Evolutionary conservation across 1,140 invertebrate genomes (phyloP).

Genomic region (Belonocnema kinseyi): DNA sequence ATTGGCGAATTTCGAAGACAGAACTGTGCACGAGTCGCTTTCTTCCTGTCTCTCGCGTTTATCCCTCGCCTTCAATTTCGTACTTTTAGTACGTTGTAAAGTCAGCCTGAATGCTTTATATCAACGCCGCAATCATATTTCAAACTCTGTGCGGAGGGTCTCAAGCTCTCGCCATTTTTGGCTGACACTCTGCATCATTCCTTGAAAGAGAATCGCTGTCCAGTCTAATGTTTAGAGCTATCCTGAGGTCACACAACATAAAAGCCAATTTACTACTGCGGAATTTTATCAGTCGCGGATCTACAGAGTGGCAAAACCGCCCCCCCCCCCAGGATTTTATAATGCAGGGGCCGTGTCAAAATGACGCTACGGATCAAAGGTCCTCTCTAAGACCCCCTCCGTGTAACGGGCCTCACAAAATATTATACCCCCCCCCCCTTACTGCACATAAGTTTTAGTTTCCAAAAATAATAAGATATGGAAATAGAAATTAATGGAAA

Average conservation of each 20-base stretch:
- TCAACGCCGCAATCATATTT: conserved; percentile 58
- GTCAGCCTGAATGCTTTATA: conserved; percentile 51
- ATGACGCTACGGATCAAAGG: too few species aligned
- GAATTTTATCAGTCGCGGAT: conserved; percentile 10
- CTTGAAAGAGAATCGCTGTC: conserved; percentile 34
- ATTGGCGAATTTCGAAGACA: conserved; percentile 22
- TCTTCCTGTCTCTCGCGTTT: conserved; percentile 30
- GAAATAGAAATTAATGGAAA: too few species aligned
- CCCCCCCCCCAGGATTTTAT: too few species aligned
- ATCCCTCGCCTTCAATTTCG: conserved; percentile 36
- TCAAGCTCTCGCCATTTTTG: conserved; percentile 29
- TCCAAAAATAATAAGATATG: too few species aligned
- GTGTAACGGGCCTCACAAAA: too few species aligned
- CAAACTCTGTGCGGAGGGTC: conserved; percentile 48
- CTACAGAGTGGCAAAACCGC: too few species aligned
- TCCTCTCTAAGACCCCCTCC: too few species aligned
- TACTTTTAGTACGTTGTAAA: conserved; percentile 57
- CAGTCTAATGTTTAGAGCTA: conserved; percentile 39
- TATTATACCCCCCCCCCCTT: too few species aligned
- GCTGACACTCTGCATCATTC: conserved; percentile 34
- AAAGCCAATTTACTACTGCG: conserved; percentile 43
- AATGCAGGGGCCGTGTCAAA: too few species aligned
- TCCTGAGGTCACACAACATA: conserved; percentile 34
- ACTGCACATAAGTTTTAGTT: too few species aligned
- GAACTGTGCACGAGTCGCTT: neutral